Evolutionary conservation across 2,888 invertebrate genomes (phyloP).

Genomic region (Margaritifera margaritifera): DNA sequence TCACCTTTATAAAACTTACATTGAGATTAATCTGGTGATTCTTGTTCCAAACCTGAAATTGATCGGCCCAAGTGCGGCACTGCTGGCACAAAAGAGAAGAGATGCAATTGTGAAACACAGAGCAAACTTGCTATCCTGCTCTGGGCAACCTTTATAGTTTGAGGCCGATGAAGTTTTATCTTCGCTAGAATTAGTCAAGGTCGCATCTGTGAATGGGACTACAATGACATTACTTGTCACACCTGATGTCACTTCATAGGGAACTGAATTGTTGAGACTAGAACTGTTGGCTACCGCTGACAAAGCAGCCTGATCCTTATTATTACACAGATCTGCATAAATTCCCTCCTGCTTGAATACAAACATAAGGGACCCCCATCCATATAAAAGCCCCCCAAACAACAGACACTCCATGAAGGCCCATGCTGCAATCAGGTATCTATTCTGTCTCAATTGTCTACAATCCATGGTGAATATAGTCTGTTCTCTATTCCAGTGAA

Average conservation of each 20-base stretch:
- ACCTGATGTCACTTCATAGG: too few species aligned
- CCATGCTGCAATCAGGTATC: slow-evolving; percentile 43
- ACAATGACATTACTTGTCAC: too few species aligned
- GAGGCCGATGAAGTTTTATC: too few species aligned
- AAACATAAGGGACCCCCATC: slow-evolving; percentile 59
- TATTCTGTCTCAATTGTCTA: slow-evolving; percentile 6
- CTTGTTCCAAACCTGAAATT: slow-evolving; percentile 59
- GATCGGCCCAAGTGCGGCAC: slow-evolving; percentile 56
- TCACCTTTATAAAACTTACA: slow-evolving; percentile 38
- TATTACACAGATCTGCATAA: slow-evolving; percentile 40
- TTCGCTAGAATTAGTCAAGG: too few species aligned
- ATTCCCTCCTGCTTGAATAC: slow-evolving; percentile 52
- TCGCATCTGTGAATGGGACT: too few species aligned
- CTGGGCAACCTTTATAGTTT: too few species aligned
- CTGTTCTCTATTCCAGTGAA: too few species aligned
- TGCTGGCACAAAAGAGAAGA: slow-evolving; percentile 52
- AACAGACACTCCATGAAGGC: slow-evolving; percentile 51
- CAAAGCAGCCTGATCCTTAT: too few species aligned
- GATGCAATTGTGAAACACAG: slow-evolving; percentile 56
- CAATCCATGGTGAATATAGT: not conserved
- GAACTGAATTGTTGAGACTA: too few species aligned
- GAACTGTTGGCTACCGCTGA: too few species aligned
- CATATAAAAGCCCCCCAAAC: slow-evolving; percentile 56
- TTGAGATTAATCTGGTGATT: slow-evolving; percentile 45
- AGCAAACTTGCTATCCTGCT: slow-evolving; percentile 43